Evolutionary conservation across 2,888 invertebrate species (phyloP), one percentile per base, ranked within the genome.

Genomic region (Prosapia bicincta): DNA sequence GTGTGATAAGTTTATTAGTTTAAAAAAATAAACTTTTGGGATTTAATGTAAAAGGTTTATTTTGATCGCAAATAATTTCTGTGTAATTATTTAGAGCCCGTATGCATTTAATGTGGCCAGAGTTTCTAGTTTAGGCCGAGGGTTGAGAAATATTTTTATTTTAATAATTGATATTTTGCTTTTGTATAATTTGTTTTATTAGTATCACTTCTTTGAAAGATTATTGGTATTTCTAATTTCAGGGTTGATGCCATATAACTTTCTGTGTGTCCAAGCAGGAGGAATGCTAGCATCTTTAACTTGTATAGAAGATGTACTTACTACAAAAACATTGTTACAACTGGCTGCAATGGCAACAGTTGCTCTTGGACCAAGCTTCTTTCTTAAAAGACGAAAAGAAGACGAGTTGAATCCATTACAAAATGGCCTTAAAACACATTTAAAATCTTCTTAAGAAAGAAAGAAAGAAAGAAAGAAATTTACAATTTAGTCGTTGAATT

Each of bases 201-300:
- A 24, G 15, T 20, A 20, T 13, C 54, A 26, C 54, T 43, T 10
- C 20, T 24, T 26, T 24, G 6, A 32, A 26, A 67, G n/a, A n/a
- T n/a, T n/a, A n/a, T n/a, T n/a, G n/a, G n/a, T n/a, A n/a, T n/a
- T n/a, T n/a, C 30, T 3, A 25, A 66, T 76, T 77, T 43, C 69
- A 89, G 89, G 89, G 78, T 82, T 90, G 79, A 87, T 89, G 83
- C 89, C 90, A 0, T 90, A 89, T 84, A 89, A 89, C 82, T 88
- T 87, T 81, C 84, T 89, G 74, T 88, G 89, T 80, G 88, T 88
- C 0, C 87, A 89, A 81, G 87, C 89, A 1, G 90, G 90, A 1
- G 85, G 85, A 75, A 85, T 89, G 79, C 81, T 90, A 66, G 84
- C 87, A 0, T 84, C 87, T 71, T 82, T 89, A 54, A 82, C 82